A percentile compares a stretch with the other conserved stretches of the same genome.
Conservation (phyloP, 2,888 invertebrate species). For the Thyatira batis region DNA sequence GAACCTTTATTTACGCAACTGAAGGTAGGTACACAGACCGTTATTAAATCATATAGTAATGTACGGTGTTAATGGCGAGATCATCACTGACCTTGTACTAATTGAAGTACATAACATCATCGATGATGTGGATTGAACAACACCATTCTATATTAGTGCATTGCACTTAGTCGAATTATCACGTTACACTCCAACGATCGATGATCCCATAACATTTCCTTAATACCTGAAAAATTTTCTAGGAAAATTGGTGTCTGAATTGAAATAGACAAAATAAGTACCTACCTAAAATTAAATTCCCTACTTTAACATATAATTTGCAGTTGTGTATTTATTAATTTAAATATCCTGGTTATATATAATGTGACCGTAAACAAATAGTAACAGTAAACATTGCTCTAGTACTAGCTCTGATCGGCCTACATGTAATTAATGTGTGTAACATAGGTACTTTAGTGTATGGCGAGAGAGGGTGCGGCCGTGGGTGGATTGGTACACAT, state of each 20-base stretch:
- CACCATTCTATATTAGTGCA: too few relatives aligned
- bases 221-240: too few relatives aligned
- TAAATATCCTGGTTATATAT: not conserved
- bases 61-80: constrained; percentile 31
- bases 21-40: constrained; percentile 20
- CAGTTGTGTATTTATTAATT: not conserved
- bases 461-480: constrained; percentile 16
- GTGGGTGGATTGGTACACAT: constrained; percentile 19
- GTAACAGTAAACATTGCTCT: not conserved
- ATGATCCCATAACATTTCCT: too few relatives aligned
- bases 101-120: constrained; percentile 22
- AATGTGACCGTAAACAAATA: not conserved
- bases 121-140: constrained; percentile 9
- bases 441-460: constrained; percentile 13
- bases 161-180: too few relatives aligned
- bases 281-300: not conserved
- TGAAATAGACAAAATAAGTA: not conserved
- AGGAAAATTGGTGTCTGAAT: too few relatives aligned
- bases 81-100: constrained; percentile 43
- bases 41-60: constrained; percentile 31
- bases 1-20: constrained; percentile 19
- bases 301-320: not conserved
- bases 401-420: not conserved
- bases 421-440: not conserved
- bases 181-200: too few relatives aligned